Conservation (phyloP, 1,140 invertebrate species). For the Hyposmocoma kahamanoa region DNA sequence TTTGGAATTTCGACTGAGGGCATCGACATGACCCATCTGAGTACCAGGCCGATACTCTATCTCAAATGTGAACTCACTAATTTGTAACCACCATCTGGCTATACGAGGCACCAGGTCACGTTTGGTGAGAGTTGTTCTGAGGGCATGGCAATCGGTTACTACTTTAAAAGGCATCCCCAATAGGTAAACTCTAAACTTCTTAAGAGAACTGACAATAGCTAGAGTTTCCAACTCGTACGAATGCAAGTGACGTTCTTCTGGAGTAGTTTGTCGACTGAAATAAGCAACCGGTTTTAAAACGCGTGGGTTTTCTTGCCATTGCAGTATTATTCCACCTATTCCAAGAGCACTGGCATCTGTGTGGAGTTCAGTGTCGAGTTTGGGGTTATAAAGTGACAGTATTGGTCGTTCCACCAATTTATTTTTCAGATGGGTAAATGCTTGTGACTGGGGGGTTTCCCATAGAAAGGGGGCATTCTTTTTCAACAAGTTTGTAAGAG, state of each 20-base stretch:
- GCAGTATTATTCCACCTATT: background rate
- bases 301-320: background rate
- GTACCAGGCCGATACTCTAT: slow-evolving; percentile 27
- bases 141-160: background rate
- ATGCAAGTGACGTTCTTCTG: slow-evolving; percentile 1
- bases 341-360: slow-evolving; percentile 1
- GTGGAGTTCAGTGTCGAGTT: slow-evolving; percentile 1
- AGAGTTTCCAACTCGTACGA: slow-evolving; percentile 2
- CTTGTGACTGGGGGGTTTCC: background rate
- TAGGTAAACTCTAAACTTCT: slow-evolving; percentile 1
- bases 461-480: background rate
- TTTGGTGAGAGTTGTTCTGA: background rate
- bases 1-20: slow-evolving; percentile 17
- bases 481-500: background rate
- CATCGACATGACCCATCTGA: slow-evolving; percentile 28
- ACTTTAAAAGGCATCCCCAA: background rate
- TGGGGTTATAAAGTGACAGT: background rate
- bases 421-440: background rate
- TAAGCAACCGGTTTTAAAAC: slow-evolving; percentile 3
- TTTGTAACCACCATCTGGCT: slow-evolving; percentile 2
- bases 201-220: background rate
- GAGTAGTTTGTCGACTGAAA: slow-evolving; percentile 1
- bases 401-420: background rate
- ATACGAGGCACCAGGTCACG: background rate
- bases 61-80: background rate